A percentile compares a stretch with the other conserved stretches of the same genome.
These are phyloP conservation scores for Thryonomys swinderianus DNA, from an alignment of 2,113 vertebrate genomes.

Conservation along the genomic window DNA sequence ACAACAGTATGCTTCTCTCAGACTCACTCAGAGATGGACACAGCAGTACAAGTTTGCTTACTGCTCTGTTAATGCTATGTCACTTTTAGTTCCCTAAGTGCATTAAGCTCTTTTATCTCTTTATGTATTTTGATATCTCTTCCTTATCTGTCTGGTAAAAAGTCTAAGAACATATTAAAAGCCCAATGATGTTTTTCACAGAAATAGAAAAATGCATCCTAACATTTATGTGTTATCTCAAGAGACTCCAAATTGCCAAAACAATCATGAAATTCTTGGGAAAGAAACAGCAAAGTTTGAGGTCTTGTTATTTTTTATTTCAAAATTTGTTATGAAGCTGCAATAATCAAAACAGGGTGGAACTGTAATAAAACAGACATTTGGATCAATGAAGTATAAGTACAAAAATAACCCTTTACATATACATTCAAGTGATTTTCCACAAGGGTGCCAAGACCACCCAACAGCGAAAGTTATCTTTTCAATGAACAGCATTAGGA, in stretches of 20 bases:
- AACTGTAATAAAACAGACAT: background rate
- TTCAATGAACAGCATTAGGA: conserved; percentile 10
- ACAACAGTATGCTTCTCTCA: background rate
- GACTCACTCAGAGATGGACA: background rate
- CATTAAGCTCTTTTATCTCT: background rate
- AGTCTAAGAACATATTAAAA: conserved; percentile 6
- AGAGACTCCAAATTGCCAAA: background rate
- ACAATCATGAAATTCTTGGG: background rate
- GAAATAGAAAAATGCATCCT: conserved; percentile 43
- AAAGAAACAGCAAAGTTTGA: conserved; percentile 20
- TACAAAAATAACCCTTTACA: background rate
- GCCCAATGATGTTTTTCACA: background rate
- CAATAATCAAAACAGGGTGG: conserved; percentile 18
- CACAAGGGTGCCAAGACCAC: background rate
- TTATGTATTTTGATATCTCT: background rate
- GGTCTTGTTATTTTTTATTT: conserved; percentile 39
- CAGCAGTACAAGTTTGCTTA: background rate
- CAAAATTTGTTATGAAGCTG: conserved; percentile 13
- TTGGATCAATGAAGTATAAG: background rate
- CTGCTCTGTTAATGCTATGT: background rate
- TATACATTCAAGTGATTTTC: conserved; percentile 36
- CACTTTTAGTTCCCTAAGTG: background rate
- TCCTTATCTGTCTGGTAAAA: background rate
- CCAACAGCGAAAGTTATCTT: background rate
- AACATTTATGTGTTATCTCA: background rate